Base-by-base conservation (phyloP, 1,140 invertebrate genomes). In the Habropoda laboriosa region DNA sequence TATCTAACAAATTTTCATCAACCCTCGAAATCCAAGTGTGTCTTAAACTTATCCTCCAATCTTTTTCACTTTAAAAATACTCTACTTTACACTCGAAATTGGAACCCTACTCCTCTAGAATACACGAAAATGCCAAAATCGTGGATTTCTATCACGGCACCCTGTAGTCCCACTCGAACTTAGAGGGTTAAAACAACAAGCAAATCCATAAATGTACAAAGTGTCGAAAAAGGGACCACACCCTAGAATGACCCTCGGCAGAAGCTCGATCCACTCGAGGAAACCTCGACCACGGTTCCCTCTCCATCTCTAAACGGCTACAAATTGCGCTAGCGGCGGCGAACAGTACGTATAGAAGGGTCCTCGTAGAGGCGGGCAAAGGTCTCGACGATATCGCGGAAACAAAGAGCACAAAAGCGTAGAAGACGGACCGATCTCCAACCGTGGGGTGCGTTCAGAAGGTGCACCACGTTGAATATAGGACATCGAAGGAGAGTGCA, bases 391-490 rank as follows among this genome's bases (percentile, higher is more conserved):
- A 49, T 67, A 35, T 13, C n/a, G 7, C 13, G 32, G 32, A 27
- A 68, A 53, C 66, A 51, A 53, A 68, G 47, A 18, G 35, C 6
- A 21, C 13, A 53, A 40, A 42, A 30, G 18, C 7, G 30, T 35
- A 35, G 45, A 30, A 30, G 38, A 60, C n/a, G 38, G n/a, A 21
- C 68, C 30, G 35, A 66, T n/a, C n/a, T n/a, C n/a, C n/a, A n/a
- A n/a, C n/a, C n/a, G n/a, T n/a, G n/a, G n/a, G n/a, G 40, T 58
- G 42, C 61, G 76, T 58, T n/a, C 55, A 35, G 55, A 18, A 58
- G 55, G 30, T 30, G 68, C n/a, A 18, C 40, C 12, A 51, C 53
- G 66, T 40, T 18, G 63, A 27, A 38, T 27, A 18, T 16, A 47
- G 61, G 18, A 6, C 21, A 47, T 5, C n/a, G 21, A n/a, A n/a